Percentiles rank a stretch among this genome's conserved stretches.
phyloP scores from a whole-genome alignment of 2,888 invertebrate genomes.

The Cepaea hortensis region DNA sequence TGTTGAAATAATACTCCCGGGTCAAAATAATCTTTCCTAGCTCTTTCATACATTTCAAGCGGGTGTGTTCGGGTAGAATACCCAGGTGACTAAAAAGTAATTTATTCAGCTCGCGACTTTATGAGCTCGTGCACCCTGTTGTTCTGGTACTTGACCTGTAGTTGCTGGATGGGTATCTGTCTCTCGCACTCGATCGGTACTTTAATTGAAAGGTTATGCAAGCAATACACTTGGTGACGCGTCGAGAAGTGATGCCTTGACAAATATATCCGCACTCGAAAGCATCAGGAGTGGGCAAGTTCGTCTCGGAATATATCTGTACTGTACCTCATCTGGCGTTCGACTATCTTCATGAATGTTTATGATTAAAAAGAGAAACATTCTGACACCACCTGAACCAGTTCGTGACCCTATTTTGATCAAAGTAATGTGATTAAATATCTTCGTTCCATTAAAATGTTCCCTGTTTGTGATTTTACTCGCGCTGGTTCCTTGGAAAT shows the following conservation, averaged over 20 bases:
- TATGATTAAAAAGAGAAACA: not conserved
- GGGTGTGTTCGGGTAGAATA: not conserved
- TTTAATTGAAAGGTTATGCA: slow-evolving; percentile 30
- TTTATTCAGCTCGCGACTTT: not conserved
- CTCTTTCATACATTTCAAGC: not conserved
- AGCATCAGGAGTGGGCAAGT: not conserved
- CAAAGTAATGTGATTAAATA: not conserved
- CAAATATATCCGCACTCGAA: slow-evolving; percentile 21
- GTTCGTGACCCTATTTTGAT: slow-evolving; percentile 1
- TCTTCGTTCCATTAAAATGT: not conserved
- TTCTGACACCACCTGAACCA: slow-evolving; percentile 9
- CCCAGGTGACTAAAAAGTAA: not conserved
- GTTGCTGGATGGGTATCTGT: not conserved
- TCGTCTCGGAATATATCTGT: not conserved
- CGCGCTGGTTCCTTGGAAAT: not conserved
- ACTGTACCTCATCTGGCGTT: slow-evolving; percentile 5
- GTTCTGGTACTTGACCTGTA: slow-evolving; percentile 22
- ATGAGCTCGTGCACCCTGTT: slow-evolving; percentile 19
- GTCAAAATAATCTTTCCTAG: not conserved
- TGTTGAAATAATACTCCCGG: not conserved
- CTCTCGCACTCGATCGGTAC: slow-evolving; percentile 11
- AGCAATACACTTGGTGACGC: slow-evolving; percentile 14
- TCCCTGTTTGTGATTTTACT: not conserved
- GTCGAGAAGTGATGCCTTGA: slow-evolving; percentile 16
- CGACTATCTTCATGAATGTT: not conserved